Evolutionary conservation across 2,113 vertebrate species (phyloP).

Genomic region (Oryctolagus cuniculus): mOryCun1.1 NC_091453.1:8822001-8822500

Average conservation of each 20-base stretch:
- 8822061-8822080: conserved; percentile 13
- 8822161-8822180: not conserved
- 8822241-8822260: conserved; percentile 29
- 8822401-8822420: not conserved
- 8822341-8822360: conserved; percentile 50
- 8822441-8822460: not conserved
- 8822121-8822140: not conserved
- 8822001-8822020: not conserved
- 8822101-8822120: conserved; percentile 2
- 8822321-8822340: conserved; percentile 19
- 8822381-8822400: not conserved
- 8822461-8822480: not conserved
- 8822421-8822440: not conserved
- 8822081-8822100: not conserved
- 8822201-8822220: not conserved
- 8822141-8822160: not conserved
- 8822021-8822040: conserved; percentile 10
- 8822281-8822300: conserved; percentile 58
- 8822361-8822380: conserved; percentile 24
- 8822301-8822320: conserved; percentile 33
- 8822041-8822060: conserved; percentile 30
- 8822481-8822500: not conserved
- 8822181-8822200: not conserved
- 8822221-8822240: not conserved
- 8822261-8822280: not conserved